Conservation (phyloP, 2,113 vertebrate genomes). For the Platycercus adscitus region DNA sequence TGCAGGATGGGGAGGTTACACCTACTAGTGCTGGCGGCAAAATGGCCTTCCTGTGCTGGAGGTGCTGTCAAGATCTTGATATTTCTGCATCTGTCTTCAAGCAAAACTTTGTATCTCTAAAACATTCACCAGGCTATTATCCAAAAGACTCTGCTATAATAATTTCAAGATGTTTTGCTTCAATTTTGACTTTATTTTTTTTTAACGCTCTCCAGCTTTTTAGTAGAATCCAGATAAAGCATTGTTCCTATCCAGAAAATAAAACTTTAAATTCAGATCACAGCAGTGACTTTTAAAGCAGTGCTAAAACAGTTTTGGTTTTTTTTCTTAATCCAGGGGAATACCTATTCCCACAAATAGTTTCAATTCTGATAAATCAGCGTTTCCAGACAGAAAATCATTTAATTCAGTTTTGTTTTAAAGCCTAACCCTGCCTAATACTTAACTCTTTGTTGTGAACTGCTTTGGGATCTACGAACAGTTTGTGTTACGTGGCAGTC, state of each 20-base stretch:
- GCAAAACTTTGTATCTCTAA: constrained; percentile 18
- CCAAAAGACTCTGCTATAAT: constrained; percentile 37
- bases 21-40: background rate
- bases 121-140: constrained; percentile 8
- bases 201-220: constrained; percentile 42
- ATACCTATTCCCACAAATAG: background rate
- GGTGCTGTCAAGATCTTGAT: background rate
- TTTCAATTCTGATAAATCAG: constrained; percentile 19
- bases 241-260: constrained; percentile 30
- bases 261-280: background rate
- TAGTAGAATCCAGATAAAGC: background rate
- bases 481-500: background rate
- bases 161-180: constrained; percentile 57
- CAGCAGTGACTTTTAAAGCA: constrained; percentile 4
- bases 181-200: background rate
- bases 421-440: background rate
- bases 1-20: background rate
- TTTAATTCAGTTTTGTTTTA: background rate
- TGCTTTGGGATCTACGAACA: background rate
- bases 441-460: background rate
- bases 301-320: background rate
- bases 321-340: background rate
- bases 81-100: constrained; percentile 37
- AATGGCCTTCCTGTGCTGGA: background rate
- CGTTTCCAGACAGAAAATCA: background rate